Evolutionary conservation across 2,797 vertebrate genomes (phyloP).

Genomic region (Phrynocephalus vlangalii): DNA sequence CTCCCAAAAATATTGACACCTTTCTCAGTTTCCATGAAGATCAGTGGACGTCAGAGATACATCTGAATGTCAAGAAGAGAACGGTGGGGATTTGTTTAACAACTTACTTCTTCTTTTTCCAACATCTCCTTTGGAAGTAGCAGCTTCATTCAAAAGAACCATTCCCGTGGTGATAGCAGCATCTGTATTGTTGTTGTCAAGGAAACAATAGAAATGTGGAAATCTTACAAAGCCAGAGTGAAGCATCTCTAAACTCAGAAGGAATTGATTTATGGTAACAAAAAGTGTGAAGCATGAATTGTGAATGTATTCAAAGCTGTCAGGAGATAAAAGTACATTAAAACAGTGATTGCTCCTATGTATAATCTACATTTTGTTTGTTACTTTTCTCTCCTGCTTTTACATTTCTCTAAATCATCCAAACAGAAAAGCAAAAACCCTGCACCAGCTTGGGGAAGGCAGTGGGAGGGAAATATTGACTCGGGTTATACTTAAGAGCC

Average conservation of each 20-base stretch:
- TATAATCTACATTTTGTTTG: constrained; percentile 5
- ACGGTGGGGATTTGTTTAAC: neutral
- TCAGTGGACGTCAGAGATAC: neutral
- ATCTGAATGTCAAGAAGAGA: neutral
- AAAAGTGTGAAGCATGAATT: constrained; percentile 13
- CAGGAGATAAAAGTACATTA: constrained; percentile 25
- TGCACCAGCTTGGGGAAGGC: no score
- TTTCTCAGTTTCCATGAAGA: neutral
- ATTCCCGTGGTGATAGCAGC: constrained; percentile 99
- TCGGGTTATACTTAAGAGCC: no score
- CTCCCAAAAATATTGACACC: neutral
- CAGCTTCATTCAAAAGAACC: constrained; percentile 97
- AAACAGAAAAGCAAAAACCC: constrained; percentile 16
- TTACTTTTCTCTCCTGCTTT: neutral
- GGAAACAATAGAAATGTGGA: constrained; percentile 77
- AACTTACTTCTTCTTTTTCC: constrained; percentile 97
- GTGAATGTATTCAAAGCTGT: constrained; percentile 28
- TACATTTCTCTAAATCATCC: constrained; percentile 1
- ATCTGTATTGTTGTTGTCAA: constrained; percentile 89
- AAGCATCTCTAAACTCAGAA: constrained; percentile 35
- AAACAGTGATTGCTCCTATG: neutral
- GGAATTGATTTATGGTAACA: constrained; percentile 43
- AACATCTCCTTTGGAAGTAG: constrained; percentile 97
- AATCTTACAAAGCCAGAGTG: constrained; percentile 41
- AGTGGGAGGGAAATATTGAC: no score